Evolutionary conservation across 2,113 vertebrate genomes (phyloP), one percentile per base, ranked within the genome.

Genomic region (Oplegnathus fasciatus): DNA sequence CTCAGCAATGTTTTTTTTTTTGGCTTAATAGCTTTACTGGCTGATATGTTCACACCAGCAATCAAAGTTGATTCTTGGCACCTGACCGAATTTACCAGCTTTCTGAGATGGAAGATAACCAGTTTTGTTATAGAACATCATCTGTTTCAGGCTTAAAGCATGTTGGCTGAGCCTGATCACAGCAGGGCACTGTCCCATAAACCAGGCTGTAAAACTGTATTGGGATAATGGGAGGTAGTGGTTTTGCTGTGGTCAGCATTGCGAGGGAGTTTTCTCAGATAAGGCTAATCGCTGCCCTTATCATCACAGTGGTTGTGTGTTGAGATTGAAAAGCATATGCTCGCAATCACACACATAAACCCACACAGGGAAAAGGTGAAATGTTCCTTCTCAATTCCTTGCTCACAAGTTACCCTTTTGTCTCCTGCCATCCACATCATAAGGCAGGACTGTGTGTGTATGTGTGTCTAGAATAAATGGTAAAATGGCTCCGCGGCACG

Each of bases 231-330:
- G 80, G 82, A 86, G 79, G 79, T 60, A 73, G 84, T 78, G 87
- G 68, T 93, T 94, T 86, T 94, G 89, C 91, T 91, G 89, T 73
- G 85, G 89, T 94, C 92, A 94, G 92, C 92, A 89, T 26, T 85
- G 80, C 40, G 17, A 88, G 85, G 72, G 88, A 90, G 84, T 91
- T 93, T 90, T 94, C 65, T 83, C 75, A 90, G 92, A 94, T 95
- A 92, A 92, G 87, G 80, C 79, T 91, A 94, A 94, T 94, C 91
- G 2, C 80, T 57, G 83, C 9, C 60, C 90, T 94, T 93, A 93
- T 93, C 92, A 83, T 86, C 81, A 73, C 80, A 84, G 87, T 24
- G 15, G 73, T 88, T 87, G 85, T 75, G 84, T 62, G 72, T 78
- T 65, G 89, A 91, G 90, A 92, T 91, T 92, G 90, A 89, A 91